phyloP scores from a whole-genome alignment of 1,140 invertebrate genomes.

The Drosophila pachea region DNA sequence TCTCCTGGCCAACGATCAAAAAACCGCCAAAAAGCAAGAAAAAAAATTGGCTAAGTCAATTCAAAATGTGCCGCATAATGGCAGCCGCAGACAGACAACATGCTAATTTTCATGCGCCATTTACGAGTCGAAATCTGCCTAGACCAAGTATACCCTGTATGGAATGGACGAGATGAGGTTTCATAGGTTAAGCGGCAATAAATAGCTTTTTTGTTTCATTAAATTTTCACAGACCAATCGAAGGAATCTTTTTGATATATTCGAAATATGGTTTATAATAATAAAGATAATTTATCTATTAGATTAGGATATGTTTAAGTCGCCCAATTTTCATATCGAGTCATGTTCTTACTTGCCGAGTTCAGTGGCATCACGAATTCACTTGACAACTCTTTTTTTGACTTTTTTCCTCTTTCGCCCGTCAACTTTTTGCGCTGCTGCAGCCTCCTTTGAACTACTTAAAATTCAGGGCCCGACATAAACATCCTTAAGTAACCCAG shows the following conservation, averaged over 20 bases:
- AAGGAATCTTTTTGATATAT: too few relatives aligned
- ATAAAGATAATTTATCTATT: not conserved
- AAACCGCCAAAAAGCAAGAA: slow-evolving; percentile 17
- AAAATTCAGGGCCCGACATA: slow-evolving; percentile 71
- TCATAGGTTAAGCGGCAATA: not conserved
- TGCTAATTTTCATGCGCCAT: slow-evolving; percentile 76
- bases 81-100: slow-evolving; percentile 71
- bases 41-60: slow-evolving; percentile 28
- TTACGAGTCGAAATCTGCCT: slow-evolving; percentile 53
- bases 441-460: slow-evolving; percentile 58
- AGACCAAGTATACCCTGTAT: slow-evolving; percentile 14
- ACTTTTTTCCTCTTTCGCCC: slow-evolving; percentile 11
- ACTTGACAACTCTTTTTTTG: slow-evolving; percentile 74
- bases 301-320: slow-evolving; percentile 3
- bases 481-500: slow-evolving; percentile 70
- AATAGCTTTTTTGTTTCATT: too few relatives aligned
- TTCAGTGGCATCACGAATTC: slow-evolving; percentile 63
- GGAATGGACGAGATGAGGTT: not conserved
- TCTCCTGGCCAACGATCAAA: slow-evolving; percentile 24
- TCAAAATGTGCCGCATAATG: slow-evolving; percentile 75
- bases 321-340: not conserved
- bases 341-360: slow-evolving; percentile 5
- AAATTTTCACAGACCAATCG: too few relatives aligned
- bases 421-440: slow-evolving; percentile 19
- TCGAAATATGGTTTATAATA: not conserved